Percentiles rank a stretch among this genome's conserved stretches.
Evolutionary conservation across 1,140 invertebrate genomes (phyloP).

Genomic region (Drosophila suzukii): DNA sequence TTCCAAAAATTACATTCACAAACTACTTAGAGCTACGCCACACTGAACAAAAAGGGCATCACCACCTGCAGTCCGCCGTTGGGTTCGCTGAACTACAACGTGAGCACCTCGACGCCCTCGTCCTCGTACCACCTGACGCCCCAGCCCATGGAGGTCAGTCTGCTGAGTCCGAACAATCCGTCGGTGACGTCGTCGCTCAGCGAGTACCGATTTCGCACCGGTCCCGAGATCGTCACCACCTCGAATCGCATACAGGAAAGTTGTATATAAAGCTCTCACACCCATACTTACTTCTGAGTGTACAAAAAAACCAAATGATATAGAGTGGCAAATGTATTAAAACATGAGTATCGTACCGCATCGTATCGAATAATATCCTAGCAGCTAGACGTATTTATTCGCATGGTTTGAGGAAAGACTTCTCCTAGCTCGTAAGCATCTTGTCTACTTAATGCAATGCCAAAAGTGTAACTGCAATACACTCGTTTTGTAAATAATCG

Average conservation of each 20-base stretch:
- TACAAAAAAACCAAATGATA: slow-evolving; percentile 54
- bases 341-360: slow-evolving; percentile 68
- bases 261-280: slow-evolving; percentile 89
- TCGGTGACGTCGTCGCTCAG: slow-evolving; percentile 87
- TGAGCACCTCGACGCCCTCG: slow-evolving; percentile 76
- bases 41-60: slow-evolving; percentile 82
- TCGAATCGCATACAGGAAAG: slow-evolving; percentile 93
- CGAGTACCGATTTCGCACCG: slow-evolving; percentile 88
- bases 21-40: slow-evolving; percentile 79
- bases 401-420: slow-evolving; percentile 82
- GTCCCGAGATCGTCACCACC: slow-evolving; percentile 92
- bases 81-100: slow-evolving; percentile 67
- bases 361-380: slow-evolving; percentile 68
- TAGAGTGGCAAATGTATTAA: slow-evolving; percentile 57
- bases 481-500: slow-evolving; percentile 74
- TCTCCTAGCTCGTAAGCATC: slow-evolving; percentile 72
- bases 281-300: slow-evolving; percentile 63
- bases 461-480: slow-evolving; percentile 66
- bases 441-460: slow-evolving; percentile 73
- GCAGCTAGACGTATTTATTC: slow-evolving; percentile 68
- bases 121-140: slow-evolving; percentile 82
- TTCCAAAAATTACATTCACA: neutral
- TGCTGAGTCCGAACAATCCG: slow-evolving; percentile 84
- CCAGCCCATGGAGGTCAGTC: slow-evolving; percentile 83
- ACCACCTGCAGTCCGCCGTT: slow-evolving; percentile 82